Base-by-base conservation (phyloP, 2,113 vertebrate species). In the Chascanopsetta lugubris region DNA sequence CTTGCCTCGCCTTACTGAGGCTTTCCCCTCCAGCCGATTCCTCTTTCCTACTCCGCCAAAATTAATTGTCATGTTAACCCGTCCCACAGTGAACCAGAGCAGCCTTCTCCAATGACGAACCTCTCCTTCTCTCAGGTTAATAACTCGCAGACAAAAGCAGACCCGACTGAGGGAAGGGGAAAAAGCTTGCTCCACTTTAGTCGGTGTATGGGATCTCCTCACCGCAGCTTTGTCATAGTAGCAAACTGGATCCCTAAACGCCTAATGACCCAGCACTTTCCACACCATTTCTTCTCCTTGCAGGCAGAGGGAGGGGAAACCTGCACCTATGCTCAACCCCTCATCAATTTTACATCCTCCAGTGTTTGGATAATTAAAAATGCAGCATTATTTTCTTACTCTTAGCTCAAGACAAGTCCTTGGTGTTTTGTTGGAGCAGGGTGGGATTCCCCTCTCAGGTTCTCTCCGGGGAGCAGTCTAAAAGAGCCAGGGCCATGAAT, bases 391-490 rank as follows among this genome's bases (percentile, higher is more conserved):
- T 75, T 73, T 80, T 83, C 63, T 88, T 49, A 70, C 69, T 82
- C 78, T 47, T 38, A 55, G 61, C 80, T 76, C 63, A 59, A 79
- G 77, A 84, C 75, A 79, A 73, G 32, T 69, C 77, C 62, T 80
- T 26, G 70, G 59, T 43, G 68, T 72, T 81, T 71, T 84, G 72
- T 75, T 61, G 32, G 73, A 53, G 70, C 20, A 48, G 75, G 71
- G 45, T 79, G 88, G 90, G 88, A 87, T 88, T 87, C 85, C 85
- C 85, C 89, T 90, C 84, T 88, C 77, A 50, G 62, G 76, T 91
- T 91, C 78, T 75, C 74, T 77, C 49, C 21, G 21, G 63, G 67
- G 69, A 32, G 78, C 32, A 56, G 70, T 72, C 59, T 72, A 54
- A 85, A 79, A 67, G 80, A 83, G 77, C 77, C 21, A 64, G 59